Evolutionary conservation across 1,140 invertebrate genomes (phyloP).

Genomic region (Camponotus floridanus): DNA sequence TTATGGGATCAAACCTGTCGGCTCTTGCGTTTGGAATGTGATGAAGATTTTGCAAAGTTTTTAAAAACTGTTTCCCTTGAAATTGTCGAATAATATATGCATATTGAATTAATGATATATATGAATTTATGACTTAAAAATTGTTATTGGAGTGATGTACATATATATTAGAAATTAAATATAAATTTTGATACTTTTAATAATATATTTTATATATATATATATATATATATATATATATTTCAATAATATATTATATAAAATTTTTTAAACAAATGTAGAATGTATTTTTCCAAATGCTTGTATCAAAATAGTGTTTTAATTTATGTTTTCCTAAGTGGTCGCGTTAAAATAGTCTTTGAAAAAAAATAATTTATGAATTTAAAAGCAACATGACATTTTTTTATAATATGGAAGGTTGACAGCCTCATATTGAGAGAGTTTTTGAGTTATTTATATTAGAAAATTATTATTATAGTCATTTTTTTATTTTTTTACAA

Average conservation of each 20-base stretch:
- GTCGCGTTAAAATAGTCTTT: neutral
- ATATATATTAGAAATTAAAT: neutral
- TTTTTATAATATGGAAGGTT: too few species aligned
- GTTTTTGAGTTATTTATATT: too few species aligned
- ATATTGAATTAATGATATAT: neutral
- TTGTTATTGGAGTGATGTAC: too few species aligned
- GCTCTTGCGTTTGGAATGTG: neutral
- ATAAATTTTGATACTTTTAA: neutral
- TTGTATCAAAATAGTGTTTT: neutral
- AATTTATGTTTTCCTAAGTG: neutral
- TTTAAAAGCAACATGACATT: too few species aligned
- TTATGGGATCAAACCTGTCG: conserved; percentile 7
- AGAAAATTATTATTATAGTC: too few species aligned
- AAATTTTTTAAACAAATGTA: neutral
- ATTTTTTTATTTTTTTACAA: too few species aligned
- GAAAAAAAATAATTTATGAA: too few species aligned
- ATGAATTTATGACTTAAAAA: too few species aligned
- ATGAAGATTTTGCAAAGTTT: neutral
- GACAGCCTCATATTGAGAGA: too few species aligned
- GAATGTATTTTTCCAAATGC: neutral
- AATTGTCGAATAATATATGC: neutral
- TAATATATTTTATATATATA: neutral
- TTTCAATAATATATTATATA: neutral
- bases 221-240: too few species aligned
- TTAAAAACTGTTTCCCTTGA: neutral